Base-by-base conservation (phyloP, 2,113 vertebrate species). In the Capreolus pygargus region DNA sequence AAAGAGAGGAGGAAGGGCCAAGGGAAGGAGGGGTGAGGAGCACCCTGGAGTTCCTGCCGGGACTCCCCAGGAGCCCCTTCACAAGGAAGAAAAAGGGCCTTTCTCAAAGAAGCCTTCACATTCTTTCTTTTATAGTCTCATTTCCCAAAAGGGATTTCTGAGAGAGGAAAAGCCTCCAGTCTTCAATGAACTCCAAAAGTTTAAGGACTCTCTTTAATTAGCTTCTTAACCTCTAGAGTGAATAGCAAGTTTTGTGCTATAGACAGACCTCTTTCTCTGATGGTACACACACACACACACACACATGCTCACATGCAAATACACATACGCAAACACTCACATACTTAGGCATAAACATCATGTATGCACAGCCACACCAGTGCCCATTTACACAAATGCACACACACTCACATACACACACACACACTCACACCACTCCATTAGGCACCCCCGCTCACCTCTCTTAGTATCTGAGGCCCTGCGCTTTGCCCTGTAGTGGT, bases 1-100 rank as follows among this genome's bases (percentile, higher is more conserved):
- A 54, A 36, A 61, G 54, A 79, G 15, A 87, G 43, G 27, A 30
- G 47, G 86, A 61, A 52, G 47, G 54, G 64, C 33, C 7, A 7
- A 54, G 61, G 33, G 7, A 33, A 21, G 1, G 15, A 0, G 11
- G 9, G 6, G n/a, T 13, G 1, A 85, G 3, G 78, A 30, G 28
- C 76, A 57, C 50, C 64, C 89, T 45, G 15, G 7, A 79, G 45
- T 28, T 91, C 87, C 57, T 58, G 43, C 61, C 1, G 0, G 39
- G 45, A 52, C 45, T 64, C 79, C 94, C 28, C 17, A 28, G 39
- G 43, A 78, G 64, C 55, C 16, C 19, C 58, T 86, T 86, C 60
- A 36, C 45, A 19, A 6, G 12, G 4, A 94, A 86, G 67, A 94
- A 94, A 91, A 47, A 13, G 14, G 45, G 12, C 43, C 82, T 84